These are phyloP conservation scores for Plecturocebus donacophilus DNA, from an alignment of 2,113 vertebrate genomes.

Conservation along the genomic window DNA sequence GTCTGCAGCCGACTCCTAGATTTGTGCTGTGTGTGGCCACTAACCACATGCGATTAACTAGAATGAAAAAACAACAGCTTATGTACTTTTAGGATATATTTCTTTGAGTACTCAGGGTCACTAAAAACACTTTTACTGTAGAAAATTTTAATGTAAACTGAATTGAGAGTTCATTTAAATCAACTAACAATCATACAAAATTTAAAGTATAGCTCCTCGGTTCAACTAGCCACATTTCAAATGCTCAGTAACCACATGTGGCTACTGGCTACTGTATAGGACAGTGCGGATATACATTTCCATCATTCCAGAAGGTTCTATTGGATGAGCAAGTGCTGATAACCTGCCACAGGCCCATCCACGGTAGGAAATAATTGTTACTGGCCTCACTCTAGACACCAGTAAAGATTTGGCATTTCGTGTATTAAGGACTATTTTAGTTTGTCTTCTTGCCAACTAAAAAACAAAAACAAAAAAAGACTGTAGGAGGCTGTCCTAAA, in stretches of 20 bases:
- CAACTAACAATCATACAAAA: not conserved
- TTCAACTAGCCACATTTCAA: not conserved
- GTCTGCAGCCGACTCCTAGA: not conserved
- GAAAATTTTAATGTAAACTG: not conserved
- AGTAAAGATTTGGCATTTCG: not conserved
- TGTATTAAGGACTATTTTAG: not conserved
- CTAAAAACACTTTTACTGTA: not conserved
- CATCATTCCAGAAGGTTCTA: not conserved
- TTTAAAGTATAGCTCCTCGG: not conserved
- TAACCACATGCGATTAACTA: not conserved
- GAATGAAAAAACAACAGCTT: not conserved
- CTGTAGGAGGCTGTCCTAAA: not conserved
- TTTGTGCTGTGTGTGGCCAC: not conserved
- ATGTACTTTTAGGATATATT: not conserved
- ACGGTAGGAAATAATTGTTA: not conserved
- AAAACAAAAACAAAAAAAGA: not conserved
- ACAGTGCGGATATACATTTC: not conserved
- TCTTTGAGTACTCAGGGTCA: not conserved
- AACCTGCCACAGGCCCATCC: not conserved
- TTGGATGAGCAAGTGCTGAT: not conserved
- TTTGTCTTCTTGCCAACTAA: not conserved
- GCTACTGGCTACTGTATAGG: not conserved
- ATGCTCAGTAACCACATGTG: accelerated
- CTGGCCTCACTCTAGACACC: not conserved
- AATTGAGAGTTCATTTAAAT: not conserved